These are phyloP conservation scores for Temnothorax unifasciatus DNA, from an alignment of 2,888 invertebrate genomes.

Conservation along the genomic window DNA sequence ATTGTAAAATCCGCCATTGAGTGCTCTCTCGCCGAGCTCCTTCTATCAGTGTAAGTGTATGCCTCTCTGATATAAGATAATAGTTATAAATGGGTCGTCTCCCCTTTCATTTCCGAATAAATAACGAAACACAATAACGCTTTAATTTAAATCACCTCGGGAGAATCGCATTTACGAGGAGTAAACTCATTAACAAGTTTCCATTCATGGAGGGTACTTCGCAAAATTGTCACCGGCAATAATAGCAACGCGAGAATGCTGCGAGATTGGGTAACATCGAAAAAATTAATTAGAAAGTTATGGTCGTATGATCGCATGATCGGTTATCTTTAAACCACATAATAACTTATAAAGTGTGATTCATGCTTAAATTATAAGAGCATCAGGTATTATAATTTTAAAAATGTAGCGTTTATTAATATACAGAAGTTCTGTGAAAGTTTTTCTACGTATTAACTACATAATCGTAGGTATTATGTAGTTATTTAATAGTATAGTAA, in stretches of 20 bases:
- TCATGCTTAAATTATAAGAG: constrained; percentile 1
- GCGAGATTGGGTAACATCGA: constrained; percentile 7
- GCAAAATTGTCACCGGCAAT: constrained; percentile 37
- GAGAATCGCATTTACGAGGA: constrained; percentile 31
- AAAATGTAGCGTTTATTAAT: constrained; percentile 5
- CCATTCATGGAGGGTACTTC: constrained; percentile 26
- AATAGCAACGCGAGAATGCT: constrained; percentile 23
- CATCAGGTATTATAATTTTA: background rate
- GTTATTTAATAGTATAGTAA: constrained; percentile 13
- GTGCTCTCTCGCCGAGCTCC: background rate
- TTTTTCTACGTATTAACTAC: background rate
- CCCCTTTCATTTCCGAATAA: constrained; percentile 38
- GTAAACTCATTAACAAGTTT: constrained; percentile 56
- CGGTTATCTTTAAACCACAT: background rate
- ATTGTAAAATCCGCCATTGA: constrained; percentile 52
- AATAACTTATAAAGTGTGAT: constrained; percentile 8
- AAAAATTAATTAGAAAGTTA: constrained; percentile 36
- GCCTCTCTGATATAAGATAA: constrained; percentile 35
- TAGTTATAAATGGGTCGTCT: constrained; percentile 38
- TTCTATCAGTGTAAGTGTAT: background rate
- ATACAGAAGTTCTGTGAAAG: background rate
- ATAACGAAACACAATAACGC: constrained; percentile 51
- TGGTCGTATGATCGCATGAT: background rate
- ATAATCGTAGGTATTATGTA: background rate
- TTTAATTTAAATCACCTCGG: constrained; percentile 50